Base-by-base conservation (phyloP, 2,888 invertebrate species). In the Sinentomon sp. region DNA sequence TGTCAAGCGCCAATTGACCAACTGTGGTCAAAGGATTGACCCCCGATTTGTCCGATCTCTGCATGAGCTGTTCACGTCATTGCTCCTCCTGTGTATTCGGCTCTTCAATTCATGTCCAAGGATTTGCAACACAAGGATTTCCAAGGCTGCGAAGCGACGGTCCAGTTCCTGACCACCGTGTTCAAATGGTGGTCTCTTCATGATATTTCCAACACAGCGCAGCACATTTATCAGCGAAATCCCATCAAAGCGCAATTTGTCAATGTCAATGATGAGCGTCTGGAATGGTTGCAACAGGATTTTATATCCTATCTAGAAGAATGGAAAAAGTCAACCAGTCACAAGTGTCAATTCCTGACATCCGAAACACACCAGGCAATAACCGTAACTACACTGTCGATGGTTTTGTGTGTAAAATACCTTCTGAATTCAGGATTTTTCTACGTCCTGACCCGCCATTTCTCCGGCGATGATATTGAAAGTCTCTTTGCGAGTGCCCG, bases 391-490 rank as follows among this genome's bases (percentile, higher is more conserved):
- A 38, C 33, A 2, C 14, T 3, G 2, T 32, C 38, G 2, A 33
- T 35, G 3, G 27, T 38, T n/a, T 32, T 4, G 5, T 31, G n/a
- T n/a, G n/a, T n/a, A 13, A 34, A 34, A 12, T 36, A 34, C n/a
- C 32, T 37, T 7, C 9, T 38, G 10, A 2, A 4, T 3, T n/a
- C 7, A 6, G 38, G 38, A 17, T 36, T 38, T 22, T 33, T 35
- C 13, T 38, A n/a, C 17, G 33, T 38, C 2, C 25, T 36, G 6
- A 33, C 35, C 3, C 25, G 38, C 2, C 32, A 35, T 13, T 33
- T 37, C 17, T 32, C 13, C 5, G 33, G 35, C 16, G 38, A 38
- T 23, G 33, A 32, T 12, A 18, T 38, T 2, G 38, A 38, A 21
- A 24, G 27, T n/a, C 25, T 35, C 3, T 35, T 38, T 28, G 30